These are phyloP conservation scores for Pleuronectes platessa DNA, from an alignment of 2,113 vertebrate genomes.

Conservation along the genomic window DNA sequence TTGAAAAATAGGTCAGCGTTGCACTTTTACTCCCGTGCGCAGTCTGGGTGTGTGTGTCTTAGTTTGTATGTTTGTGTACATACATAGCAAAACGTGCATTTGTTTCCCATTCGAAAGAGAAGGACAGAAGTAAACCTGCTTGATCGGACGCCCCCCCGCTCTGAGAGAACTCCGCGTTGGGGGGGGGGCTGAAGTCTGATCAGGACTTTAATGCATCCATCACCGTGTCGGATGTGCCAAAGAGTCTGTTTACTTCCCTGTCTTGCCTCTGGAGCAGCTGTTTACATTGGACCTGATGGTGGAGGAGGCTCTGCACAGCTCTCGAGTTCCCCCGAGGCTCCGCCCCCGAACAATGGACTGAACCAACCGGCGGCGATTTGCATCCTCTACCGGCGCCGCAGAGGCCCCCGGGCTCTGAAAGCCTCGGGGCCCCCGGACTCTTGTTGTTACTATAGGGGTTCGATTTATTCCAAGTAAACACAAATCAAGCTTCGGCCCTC, in stretches of 20 bases:
- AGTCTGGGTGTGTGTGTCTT: slow-evolving; percentile 13
- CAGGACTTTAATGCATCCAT: slow-evolving; percentile 63
- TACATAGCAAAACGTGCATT: slow-evolving; percentile 39
- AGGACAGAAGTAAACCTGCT: slow-evolving; percentile 44
- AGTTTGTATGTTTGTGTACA: slow-evolving; percentile 44
- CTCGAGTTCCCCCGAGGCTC: slow-evolving; percentile 32
- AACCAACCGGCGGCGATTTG: slow-evolving; percentile 3
- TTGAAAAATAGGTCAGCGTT: slow-evolving; percentile 52
- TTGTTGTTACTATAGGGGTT: slow-evolving; percentile 34
- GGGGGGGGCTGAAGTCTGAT: slow-evolving; percentile 25
- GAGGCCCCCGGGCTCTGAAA: neutral
- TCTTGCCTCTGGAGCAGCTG: slow-evolving; percentile 73
- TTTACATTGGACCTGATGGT: slow-evolving; percentile 68
- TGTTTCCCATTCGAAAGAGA: slow-evolving; percentile 50
- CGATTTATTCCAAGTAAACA: slow-evolving; percentile 43
- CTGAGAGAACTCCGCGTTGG: slow-evolving; percentile 4
- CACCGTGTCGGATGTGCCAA: slow-evolving; percentile 76
- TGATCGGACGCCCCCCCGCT: slow-evolving; percentile 33
- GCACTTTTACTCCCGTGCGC: slow-evolving; percentile 57
- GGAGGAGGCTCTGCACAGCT: slow-evolving; percentile 61
- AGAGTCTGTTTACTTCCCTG: slow-evolving; percentile 77
- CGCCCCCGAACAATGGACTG: slow-evolving; percentile 39
- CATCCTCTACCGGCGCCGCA: slow-evolving; percentile 3
- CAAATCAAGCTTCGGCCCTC: slow-evolving; percentile 39
- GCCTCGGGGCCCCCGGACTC: slow-evolving; percentile 31